Conservation (phyloP, 2,888 invertebrate genomes). For the Sylvicola cinctus region DNA sequence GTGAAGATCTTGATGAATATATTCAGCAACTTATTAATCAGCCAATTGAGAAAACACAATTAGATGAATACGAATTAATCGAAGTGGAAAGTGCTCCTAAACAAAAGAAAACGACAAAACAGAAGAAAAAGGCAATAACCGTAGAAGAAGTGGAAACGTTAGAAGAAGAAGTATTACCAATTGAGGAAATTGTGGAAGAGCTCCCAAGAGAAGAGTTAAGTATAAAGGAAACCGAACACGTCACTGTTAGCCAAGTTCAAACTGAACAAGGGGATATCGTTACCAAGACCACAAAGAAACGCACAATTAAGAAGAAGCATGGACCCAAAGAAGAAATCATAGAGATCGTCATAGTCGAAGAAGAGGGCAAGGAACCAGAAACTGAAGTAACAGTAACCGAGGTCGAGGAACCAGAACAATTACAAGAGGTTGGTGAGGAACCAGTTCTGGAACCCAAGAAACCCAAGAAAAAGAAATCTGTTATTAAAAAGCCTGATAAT, state of each 20-base stretch:
- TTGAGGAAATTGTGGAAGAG: neutral
- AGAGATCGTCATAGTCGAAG: conserved; percentile 20
- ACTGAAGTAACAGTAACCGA: conserved; percentile 16
- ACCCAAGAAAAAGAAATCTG: conserved; percentile 6
- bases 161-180: neutral
- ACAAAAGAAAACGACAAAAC: conserved; percentile 1
- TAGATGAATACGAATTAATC: conserved; percentile 9
- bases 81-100: conserved; percentile 5
- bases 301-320: conserved; percentile 18
- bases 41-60: conserved; percentile 11
- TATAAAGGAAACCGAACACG: neutral
- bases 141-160: conserved; percentile 3
- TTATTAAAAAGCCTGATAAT: conserved; percentile 12
- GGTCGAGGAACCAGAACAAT: conserved; percentile 8
- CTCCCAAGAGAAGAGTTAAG: neutral
- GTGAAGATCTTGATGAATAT: conserved; percentile 18
- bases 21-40: conserved; percentile 15
- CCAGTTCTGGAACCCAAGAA: neutral
- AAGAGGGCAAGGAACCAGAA: conserved; percentile 18
- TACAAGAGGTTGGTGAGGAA: conserved; percentile 7
- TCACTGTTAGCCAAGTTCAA: conserved; percentile 4
- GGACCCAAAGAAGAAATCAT: conserved; percentile 20
- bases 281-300: conserved; percentile 15
- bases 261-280: conserved; percentile 5
- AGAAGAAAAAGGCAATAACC: conserved; percentile 2